phyloP scores from a whole-genome alignment of 37 sponge, comb jelly and placozoan genomes.

The Spongia lamella region DNA sequence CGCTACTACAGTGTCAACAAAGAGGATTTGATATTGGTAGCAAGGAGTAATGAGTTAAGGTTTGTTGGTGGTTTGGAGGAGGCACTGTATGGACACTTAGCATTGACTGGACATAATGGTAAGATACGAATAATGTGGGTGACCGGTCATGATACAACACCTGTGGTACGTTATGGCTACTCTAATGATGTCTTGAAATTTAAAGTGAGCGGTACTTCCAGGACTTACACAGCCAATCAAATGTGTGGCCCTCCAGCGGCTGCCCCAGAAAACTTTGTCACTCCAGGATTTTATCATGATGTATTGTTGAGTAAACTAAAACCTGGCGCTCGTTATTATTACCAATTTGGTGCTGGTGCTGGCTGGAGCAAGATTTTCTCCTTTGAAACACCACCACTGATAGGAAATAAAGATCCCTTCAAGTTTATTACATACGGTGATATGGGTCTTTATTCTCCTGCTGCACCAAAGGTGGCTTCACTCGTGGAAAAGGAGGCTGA shows the following conservation, averaged over 20 bases:
- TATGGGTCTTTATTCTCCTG: constrained; percentile 37
- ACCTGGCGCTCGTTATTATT: constrained; percentile 39
- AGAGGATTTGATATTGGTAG: constrained; percentile 25
- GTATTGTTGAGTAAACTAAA: constrained; percentile 40
- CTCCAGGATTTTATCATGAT: constrained; percentile 62
- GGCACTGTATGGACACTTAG: constrained; percentile 60
- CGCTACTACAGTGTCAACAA: constrained; percentile 19
- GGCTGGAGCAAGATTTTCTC: constrained; percentile 27
- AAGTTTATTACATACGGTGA: constrained; percentile 54
- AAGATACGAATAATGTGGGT: constrained; percentile 68
- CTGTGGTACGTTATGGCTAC: constrained; percentile 43
- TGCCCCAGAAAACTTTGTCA: constrained; percentile 1
- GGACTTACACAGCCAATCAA: constrained; percentile 46
- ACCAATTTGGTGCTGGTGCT: constrained; percentile 29
- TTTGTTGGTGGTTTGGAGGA: constrained; percentile 22
- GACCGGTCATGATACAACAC: constrained; percentile 12
- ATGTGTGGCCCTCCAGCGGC: constrained; percentile 66
- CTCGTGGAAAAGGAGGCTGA: constrained; percentile 21
- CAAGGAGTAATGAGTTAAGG: constrained; percentile 33
- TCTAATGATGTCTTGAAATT: not conserved
- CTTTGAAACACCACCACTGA: constrained; percentile 6
- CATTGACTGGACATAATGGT: constrained; percentile 42
- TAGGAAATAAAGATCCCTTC: constrained; percentile 2
- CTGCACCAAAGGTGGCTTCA: constrained; percentile 2
- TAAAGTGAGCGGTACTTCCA: constrained; percentile 35